These are phyloP conservation scores for Sialia sialis DNA, from an alignment of 2,113 vertebrate species.

Conservation along the genomic window DNA sequence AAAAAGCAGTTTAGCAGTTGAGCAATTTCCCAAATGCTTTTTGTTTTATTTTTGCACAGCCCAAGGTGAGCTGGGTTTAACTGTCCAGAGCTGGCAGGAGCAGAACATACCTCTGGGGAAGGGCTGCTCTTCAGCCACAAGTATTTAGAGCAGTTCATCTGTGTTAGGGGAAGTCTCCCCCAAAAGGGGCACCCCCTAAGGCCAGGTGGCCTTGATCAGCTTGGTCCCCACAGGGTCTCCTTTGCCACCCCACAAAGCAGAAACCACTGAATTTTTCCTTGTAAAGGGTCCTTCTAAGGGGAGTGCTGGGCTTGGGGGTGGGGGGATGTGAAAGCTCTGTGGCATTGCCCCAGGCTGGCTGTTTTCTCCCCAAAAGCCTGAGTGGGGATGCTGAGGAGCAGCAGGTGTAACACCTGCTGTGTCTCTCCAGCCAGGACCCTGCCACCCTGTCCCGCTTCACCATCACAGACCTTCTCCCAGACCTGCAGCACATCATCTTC, in stretches of 20 bases:
- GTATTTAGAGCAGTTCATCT: neutral
- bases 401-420: neutral
- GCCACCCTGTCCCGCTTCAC: constrained; percentile 76
- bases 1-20: neutral
- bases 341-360: neutral
- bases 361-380: neutral
- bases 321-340: neutral
- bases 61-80: neutral
- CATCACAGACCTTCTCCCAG: constrained; percentile 86
- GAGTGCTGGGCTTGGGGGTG: neutral
- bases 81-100: neutral
- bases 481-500: constrained; percentile 91
- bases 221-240: fast-evolving
- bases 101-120: neutral
- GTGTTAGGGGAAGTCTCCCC: too few species aligned
- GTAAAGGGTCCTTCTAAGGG: neutral
- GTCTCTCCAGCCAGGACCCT: constrained; percentile 84
- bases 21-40: constrained; percentile 12
- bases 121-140: neutral
- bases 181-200: neutral
- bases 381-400: neutral
- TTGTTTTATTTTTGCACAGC: neutral
- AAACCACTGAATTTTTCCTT: neutral
- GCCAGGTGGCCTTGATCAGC: neutral
- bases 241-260: neutral